These are phyloP conservation scores for Miniopterus natalensis DNA, from an alignment of 2,113 vertebrate species.

Conservation along the genomic window DNA sequence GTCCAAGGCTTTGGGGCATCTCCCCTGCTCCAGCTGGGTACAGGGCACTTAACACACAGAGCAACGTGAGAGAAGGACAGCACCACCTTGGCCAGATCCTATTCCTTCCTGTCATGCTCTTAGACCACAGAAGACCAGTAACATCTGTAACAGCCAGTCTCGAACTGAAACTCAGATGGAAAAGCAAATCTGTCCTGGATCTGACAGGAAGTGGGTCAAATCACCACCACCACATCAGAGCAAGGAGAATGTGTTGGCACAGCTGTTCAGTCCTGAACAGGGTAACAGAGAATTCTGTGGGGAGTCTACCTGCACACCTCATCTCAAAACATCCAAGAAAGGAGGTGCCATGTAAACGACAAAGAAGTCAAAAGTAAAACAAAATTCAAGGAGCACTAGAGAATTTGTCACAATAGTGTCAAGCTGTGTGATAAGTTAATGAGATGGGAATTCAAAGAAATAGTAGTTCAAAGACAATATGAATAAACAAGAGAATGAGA, in stretches of 20 bases:
- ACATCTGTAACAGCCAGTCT: not conserved
- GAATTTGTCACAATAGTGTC: not conserved
- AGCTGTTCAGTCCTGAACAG: not conserved
- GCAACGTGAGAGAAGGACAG: fast-evolving
- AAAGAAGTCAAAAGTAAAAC: not conserved
- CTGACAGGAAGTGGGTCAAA: not conserved
- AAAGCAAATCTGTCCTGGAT: not conserved
- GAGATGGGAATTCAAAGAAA: not conserved
- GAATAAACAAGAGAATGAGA: not conserved
- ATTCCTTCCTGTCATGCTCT: not conserved
- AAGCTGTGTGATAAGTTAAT: not conserved
- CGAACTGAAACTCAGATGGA: not conserved
- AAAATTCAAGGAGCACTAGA: not conserved
- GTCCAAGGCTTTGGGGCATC: not conserved
- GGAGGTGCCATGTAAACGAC: not conserved
- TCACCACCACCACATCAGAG: not conserved
- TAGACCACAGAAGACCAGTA: not conserved
- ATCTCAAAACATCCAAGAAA: not conserved
- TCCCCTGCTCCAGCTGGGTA: not conserved
- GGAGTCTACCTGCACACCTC: not conserved
- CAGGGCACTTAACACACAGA: not conserved
- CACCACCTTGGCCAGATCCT: fast-evolving
- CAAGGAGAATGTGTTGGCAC: not conserved
- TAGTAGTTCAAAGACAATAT: not conserved
- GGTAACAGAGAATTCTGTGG: not conserved